phyloP scores from a whole-genome alignment of 2,797 vertebrate species.

The Mallotus villosus region DNA sequence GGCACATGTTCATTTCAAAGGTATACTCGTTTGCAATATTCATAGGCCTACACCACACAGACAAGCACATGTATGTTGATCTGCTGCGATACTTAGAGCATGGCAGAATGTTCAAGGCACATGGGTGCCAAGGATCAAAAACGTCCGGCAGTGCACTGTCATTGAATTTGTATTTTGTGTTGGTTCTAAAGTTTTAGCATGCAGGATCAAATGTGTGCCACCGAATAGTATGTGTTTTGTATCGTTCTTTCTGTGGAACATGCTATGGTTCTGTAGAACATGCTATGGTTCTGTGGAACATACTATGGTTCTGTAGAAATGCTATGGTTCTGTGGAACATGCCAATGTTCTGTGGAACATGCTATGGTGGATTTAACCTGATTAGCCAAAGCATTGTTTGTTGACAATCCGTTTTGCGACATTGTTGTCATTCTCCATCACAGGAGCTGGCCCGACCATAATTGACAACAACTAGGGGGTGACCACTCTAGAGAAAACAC shows the following conservation, averaged over 20 bases:
- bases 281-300: background rate
- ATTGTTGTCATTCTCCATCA: conserved; percentile 50
- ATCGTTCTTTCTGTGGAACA: background rate
- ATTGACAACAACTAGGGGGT: conserved; percentile 29
- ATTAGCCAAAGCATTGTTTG: conserved; percentile 57
- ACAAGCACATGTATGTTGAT: no score
- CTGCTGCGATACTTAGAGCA: no score
- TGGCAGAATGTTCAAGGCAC: no score
- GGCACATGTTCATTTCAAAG: conserved; percentile 11
- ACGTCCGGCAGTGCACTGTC: background rate
- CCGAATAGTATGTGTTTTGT: background rate
- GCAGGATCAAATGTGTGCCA: background rate
- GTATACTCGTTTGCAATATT: conserved; percentile 6
- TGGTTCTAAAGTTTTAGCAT: no score
- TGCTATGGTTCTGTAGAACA: background rate
- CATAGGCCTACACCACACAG: no score
- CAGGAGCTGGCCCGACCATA: conserved; percentile 52
- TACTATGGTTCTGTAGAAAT: background rate
- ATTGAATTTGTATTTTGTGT: background rate
- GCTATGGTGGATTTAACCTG: background rate
- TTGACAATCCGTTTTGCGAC: conserved; percentile 55
- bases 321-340: background rate
- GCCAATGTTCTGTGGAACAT: background rate
- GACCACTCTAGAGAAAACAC: conserved; percentile 10
- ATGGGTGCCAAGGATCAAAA: background rate